Percentiles rank a stretch among this genome's conserved stretches.
phyloP scores from a whole-genome alignment of 2,797 vertebrate genomes.

The Lithobates pipiens region DNA sequence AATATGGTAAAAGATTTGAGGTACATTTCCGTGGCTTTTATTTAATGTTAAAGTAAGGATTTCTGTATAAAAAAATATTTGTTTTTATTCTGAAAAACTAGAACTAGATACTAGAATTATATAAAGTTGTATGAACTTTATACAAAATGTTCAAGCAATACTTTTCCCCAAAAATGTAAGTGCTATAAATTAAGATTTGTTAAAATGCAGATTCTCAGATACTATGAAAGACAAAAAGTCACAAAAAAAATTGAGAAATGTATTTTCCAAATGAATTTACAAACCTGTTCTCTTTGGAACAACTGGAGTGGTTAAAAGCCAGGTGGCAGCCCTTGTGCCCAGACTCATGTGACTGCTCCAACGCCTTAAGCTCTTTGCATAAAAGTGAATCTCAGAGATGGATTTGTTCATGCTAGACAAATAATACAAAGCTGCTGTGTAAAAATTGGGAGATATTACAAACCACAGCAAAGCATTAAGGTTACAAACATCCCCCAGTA shows the following conservation, averaged over 20 bases:
- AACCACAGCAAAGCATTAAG: slow-evolving; percentile 25
- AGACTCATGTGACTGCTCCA: slow-evolving; percentile 12
- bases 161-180: too few relatives aligned
- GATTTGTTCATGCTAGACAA: slow-evolving; percentile 4
- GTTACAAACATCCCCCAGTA: slow-evolving; percentile 42
- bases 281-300: not conserved
- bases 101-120: too few relatives aligned
- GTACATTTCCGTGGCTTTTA: too few relatives aligned
- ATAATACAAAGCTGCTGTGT: slow-evolving; percentile 45
- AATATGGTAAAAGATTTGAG: too few relatives aligned
- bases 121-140: too few relatives aligned
- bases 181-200: too few relatives aligned
- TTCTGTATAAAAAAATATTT: too few relatives aligned
- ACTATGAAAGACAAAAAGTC: too few relatives aligned
- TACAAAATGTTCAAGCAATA: too few relatives aligned
- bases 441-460: slow-evolving; percentile 43
- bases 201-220: too few relatives aligned
- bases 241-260: not conserved
- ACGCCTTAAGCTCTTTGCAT: slow-evolving; percentile 7
- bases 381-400: slow-evolving; percentile 7
- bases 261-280: slow-evolving; percentile 12
- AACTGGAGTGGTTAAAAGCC: not conserved
- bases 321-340: not conserved
- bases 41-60: too few relatives aligned
- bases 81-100: too few relatives aligned